Conservation (phyloP, 2,797 vertebrate genomes). For the Syndactyla subalaris region DNA sequence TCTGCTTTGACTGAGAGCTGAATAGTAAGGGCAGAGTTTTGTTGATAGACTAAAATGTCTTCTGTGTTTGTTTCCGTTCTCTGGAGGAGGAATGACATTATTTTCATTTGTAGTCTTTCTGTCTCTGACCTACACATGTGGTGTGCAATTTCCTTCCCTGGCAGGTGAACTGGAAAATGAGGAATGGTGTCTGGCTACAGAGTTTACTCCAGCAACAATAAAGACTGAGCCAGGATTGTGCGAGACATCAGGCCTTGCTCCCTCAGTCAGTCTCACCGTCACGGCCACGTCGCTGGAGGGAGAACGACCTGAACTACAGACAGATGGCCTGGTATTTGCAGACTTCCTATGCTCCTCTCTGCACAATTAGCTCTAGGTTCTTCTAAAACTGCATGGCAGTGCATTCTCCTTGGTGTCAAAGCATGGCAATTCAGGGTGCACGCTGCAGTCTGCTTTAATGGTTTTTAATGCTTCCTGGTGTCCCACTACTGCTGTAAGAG, state of each 20-base stretch:
- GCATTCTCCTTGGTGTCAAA: background rate
- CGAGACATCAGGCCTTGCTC: conserved; percentile 84
- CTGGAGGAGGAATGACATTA: conserved; percentile 29
- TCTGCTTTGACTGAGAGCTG: conserved; percentile 9
- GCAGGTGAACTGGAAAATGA: conserved; percentile 86
- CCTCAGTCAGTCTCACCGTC: conserved; percentile 83
- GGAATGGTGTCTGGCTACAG: conserved; percentile 86
- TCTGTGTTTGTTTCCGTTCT: conserved; percentile 49
- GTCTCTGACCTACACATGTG: conserved; percentile 17
- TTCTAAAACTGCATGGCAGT: background rate
- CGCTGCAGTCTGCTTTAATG: background rate
- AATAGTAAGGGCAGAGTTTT: conserved; percentile 29
- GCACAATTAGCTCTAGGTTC: background rate
- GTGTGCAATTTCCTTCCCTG: conserved; percentile 50
- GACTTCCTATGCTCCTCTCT: background rate
- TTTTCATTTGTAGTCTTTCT: conserved; percentile 33
- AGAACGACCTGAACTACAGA: conserved; percentile 62
- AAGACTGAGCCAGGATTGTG: conserved; percentile 86
- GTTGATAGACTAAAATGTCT: conserved; percentile 50
- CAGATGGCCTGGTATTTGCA: conserved; percentile 65
- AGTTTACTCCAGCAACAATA: conserved; percentile 81
- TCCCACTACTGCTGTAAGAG: background rate
- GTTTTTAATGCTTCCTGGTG: background rate
- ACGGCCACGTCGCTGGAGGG: conserved; percentile 55
- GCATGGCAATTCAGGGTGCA: background rate